These are phyloP conservation scores for Notospermus geniculatus DNA, from an alignment of 1,140 invertebrate species.

Conservation along the genomic window DNA sequence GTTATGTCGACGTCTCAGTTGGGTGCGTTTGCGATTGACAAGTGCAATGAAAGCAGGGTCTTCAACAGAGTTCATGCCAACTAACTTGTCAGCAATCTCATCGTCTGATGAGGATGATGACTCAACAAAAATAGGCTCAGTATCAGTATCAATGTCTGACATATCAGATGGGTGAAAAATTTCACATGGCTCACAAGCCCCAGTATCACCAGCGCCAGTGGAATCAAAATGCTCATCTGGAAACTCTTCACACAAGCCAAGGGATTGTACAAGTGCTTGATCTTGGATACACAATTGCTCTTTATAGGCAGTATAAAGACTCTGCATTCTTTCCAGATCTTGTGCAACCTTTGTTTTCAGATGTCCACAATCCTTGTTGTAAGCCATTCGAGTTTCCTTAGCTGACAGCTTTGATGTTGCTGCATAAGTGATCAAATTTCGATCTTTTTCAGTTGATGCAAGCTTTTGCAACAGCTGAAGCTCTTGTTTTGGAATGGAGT, in stretches of 20 bases:
- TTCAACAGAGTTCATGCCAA: not conserved
- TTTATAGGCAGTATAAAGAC: not conserved
- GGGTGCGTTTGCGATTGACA: not conserved
- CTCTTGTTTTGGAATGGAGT: not conserved
- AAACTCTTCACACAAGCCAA: no score
- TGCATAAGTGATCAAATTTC: constrained; percentile 4
- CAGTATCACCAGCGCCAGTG: no score
- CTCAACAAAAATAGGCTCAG: not conserved
- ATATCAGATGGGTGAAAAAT: no score
- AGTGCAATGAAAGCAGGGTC: not conserved
- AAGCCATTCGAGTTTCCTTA: not conserved
- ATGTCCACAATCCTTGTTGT: not conserved
- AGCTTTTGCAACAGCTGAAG: not conserved
- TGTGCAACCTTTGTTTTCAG: constrained; percentile 4
- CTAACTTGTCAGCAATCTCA: not conserved
- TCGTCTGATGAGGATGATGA: constrained; percentile 7
- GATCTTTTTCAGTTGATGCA: constrained; percentile 5
- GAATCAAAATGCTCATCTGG: no score
- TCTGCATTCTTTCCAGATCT: constrained; percentile 5
- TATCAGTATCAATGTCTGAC: not conserved
- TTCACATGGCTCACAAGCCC: no score
- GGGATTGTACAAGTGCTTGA: constrained; percentile 2
- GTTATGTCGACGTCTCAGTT: not conserved
- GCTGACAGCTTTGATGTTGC: constrained; percentile 2
- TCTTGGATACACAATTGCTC: not conserved